Conservation (phyloP, 2,797 vertebrate genomes). For the Xiphorhynchus erythropygius region DNA sequence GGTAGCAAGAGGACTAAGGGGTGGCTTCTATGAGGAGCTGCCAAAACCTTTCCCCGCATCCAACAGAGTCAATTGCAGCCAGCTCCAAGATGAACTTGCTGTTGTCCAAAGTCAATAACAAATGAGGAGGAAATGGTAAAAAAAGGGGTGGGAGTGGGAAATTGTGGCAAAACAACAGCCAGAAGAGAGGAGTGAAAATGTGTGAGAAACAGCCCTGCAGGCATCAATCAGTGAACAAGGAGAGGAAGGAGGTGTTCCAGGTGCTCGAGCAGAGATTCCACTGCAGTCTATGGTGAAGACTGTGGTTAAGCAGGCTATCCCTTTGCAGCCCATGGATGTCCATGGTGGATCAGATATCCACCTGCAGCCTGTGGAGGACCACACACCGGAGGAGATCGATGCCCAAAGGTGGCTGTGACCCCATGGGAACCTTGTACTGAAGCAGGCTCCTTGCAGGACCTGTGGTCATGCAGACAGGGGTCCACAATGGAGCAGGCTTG, state of each 20-base stretch:
- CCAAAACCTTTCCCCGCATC: not conserved
- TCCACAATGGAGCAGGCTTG: not conserved
- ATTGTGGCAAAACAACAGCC: not conserved
- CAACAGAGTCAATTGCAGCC: not conserved
- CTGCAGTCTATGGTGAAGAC: not conserved
- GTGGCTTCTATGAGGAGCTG: not conserved
- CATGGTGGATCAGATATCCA: not conserved
- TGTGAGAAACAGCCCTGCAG: not conserved
- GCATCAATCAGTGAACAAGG: not conserved
- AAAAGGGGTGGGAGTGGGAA: rapidly evolving
- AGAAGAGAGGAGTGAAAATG: not conserved
- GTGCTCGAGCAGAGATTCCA: not conserved
- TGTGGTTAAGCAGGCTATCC: not conserved
- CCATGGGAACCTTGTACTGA: not conserved
- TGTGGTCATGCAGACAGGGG: not conserved
- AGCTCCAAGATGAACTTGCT: not conserved
- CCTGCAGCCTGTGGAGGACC: too few relatives aligned
- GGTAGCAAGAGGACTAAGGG: rapidly evolving
- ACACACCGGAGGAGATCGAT: not conserved
- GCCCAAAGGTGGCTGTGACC: not conserved
- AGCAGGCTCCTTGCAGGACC: not conserved
- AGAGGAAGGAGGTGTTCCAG: not conserved
- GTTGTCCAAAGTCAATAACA: not conserved
- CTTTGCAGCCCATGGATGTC: not conserved
- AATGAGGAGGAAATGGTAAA: not conserved